Conservation (phyloP, 2,888 invertebrate genomes). For the Crocallis elinguaria region DNA sequence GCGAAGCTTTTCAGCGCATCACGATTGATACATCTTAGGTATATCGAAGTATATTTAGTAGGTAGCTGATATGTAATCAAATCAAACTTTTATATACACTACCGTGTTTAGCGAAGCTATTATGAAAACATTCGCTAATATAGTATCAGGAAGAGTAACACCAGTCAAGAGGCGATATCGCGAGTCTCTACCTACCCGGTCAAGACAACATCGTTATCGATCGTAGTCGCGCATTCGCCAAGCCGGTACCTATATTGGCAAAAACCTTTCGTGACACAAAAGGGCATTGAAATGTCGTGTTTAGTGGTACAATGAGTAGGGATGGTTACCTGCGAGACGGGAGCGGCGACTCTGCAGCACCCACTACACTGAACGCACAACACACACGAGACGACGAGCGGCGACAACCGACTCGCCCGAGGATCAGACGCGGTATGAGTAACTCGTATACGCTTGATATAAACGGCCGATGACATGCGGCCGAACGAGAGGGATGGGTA, state of each 20-base stretch:
- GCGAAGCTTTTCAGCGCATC: conserved; percentile 17
- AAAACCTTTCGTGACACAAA: conserved; percentile 61
- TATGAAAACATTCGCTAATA: conserved; percentile 47
- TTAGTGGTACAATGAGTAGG: conserved; percentile 27
- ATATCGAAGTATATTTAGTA: conserved; percentile 8
- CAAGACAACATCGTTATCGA: conserved; percentile 81
- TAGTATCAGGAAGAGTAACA: conserved; percentile 52
- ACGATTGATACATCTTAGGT: conserved; percentile 2
- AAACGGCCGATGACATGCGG: conserved; percentile 76
- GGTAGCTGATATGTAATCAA: conserved; percentile 23
- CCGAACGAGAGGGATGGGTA: conserved; percentile 50
- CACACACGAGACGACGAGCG: conserved; percentile 77
- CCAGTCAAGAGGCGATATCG: conserved; percentile 53
- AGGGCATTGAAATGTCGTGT: conserved; percentile 34
- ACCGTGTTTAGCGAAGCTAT: conserved; percentile 30
- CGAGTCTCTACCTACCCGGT: conserved; percentile 53
- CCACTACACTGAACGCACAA: conserved; percentile 74
- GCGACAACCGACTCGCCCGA: conserved; percentile 73
- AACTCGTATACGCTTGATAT: conserved; percentile 58
- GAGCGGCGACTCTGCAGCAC: conserved; percentile 62
- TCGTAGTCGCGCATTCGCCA: conserved; percentile 68
- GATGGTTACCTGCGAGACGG: conserved; percentile 65
- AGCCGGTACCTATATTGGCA: conserved; percentile 58
- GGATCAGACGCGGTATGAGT: conserved; percentile 74
- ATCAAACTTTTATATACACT: conserved; percentile 31